Conservation (phyloP, 2,888 invertebrate genomes). For the Drosophila nigritarsus region DNA sequence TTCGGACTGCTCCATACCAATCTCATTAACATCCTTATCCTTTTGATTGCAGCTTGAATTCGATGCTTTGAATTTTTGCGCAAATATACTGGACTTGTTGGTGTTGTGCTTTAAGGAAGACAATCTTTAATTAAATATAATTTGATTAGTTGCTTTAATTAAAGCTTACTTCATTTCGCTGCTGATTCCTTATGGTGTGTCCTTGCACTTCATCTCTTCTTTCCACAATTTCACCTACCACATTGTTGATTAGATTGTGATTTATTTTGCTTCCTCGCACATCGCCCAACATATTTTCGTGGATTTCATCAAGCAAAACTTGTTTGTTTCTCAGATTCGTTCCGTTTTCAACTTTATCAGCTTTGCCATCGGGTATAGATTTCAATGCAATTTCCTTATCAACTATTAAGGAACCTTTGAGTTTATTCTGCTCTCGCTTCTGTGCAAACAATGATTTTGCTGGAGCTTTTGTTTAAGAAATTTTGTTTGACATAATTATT, state of each 20-base stretch:
- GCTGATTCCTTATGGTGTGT: background rate
- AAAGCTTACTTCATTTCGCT: slow-evolving; percentile 10
- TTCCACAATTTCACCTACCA: slow-evolving; percentile 87
- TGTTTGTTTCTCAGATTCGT: slow-evolving; percentile 16
- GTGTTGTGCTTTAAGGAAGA: slow-evolving; percentile 11
- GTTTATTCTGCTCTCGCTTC: slow-evolving; percentile 51
- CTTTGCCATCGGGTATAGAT: background rate
- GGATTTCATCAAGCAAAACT: slow-evolving; percentile 71
- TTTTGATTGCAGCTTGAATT: background rate
- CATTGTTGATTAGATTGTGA: slow-evolving; percentile 47
- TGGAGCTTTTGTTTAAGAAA: slow-evolving; percentile 52
- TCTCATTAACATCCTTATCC: background rate
- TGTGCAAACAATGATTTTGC: slow-evolving; percentile 83
- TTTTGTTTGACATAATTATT: background rate
- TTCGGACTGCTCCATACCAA: slow-evolving; percentile 19
- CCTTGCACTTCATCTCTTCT: slow-evolving; percentile 47
- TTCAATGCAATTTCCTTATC: background rate
- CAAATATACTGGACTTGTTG: slow-evolving; percentile 85
- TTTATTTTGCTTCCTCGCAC: slow-evolving; percentile 50
- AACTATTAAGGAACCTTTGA: slow-evolving; percentile 2
- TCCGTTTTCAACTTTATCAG: background rate
- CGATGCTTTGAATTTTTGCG: slow-evolving; percentile 46
- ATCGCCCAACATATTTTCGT: slow-evolving; percentile 72
- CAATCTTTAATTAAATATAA: background rate
- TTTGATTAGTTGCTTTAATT: accelerated